Evolutionary conservation across 2,113 vertebrate species (phyloP), one percentile per base, ranked within the genome.

Genomic region (Dipodomys spectabilis): DNA sequence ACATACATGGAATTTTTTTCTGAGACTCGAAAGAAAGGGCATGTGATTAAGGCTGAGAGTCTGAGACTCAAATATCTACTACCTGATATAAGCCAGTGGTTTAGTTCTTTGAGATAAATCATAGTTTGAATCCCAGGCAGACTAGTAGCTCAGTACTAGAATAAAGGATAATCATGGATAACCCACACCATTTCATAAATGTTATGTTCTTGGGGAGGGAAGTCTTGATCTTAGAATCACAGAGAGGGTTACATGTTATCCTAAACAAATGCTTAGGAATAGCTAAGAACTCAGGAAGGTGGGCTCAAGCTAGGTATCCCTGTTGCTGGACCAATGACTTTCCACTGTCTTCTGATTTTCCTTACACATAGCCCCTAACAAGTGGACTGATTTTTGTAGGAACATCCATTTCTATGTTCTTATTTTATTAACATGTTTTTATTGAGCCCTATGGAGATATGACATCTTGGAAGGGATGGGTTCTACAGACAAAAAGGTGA

Each of bases 341-440:
- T 27, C 57, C 8, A 72, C 75, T 94, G 2, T 90, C 9, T 16
- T 25, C 35, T 18, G 2, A 22, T 65, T 32, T 88, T 32, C 20
- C 32, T 39, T 67, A 45, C 10, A 49, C 25, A 73, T 4, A 77
- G 19, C 15, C 2, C 53, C 35, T 87, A 79, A 62, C 49, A 86
- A 94, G 75, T 64, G 15, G 79, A 15, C 6, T 82, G 68, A 82
- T 71, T 92, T 57, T 57, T 19, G 39, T 45, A 85, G 62, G 44
- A 82, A 71, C 23, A 67, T 39, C 22, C 39, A 90, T 60, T 25
- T 69, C 45, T 27, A 23, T 20, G 23, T 68, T 94, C 35, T 62
- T 92, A 67, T 95, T 85, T 85, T 94, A 85, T 75, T 91, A 68
- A 78, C 15, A 78, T 68, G 72, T 49, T 64, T 88, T 85, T 80